phyloP scores from a whole-genome alignment of 2,888 invertebrate species.

The Smittia aterrima region DNA sequence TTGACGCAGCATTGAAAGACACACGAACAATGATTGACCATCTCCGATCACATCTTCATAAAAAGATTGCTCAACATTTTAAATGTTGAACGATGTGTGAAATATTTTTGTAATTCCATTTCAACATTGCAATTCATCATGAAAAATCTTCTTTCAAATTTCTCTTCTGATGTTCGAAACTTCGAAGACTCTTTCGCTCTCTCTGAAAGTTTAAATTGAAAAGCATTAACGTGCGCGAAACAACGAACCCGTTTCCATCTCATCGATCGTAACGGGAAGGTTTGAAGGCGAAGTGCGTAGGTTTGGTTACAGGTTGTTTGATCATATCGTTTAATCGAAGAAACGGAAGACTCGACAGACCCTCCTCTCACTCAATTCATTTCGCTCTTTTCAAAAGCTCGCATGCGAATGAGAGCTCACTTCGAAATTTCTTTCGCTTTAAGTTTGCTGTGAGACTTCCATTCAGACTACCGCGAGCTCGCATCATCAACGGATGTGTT shows the following conservation, averaged over 20 bases:
- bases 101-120: too few relatives aligned
- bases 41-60: too few relatives aligned
- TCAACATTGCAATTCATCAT: too few relatives aligned
- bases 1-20: too few relatives aligned
- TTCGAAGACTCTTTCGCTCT: neutral
- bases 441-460: constrained; percentile 2
- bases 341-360: neutral
- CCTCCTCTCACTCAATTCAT: neutral
- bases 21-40: too few relatives aligned
- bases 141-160: too few relatives aligned
- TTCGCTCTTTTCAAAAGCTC: neutral
- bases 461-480: constrained; percentile 33
- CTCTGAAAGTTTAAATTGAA: neutral
- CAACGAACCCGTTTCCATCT: constrained; percentile 13
- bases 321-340: too few relatives aligned
- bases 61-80: too few relatives aligned
- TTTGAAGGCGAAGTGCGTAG: neutral
- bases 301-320: neutral
- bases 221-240: neutral
- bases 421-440: neutral
- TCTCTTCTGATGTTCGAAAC: too few relatives aligned
- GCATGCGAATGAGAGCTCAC: neutral
- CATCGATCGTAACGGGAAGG: neutral
- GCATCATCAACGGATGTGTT: constrained; percentile 28
- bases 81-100: too few relatives aligned